phyloP scores from a whole-genome alignment of 2,113 vertebrate genomes.

The Stigmatopora argus region DNA sequence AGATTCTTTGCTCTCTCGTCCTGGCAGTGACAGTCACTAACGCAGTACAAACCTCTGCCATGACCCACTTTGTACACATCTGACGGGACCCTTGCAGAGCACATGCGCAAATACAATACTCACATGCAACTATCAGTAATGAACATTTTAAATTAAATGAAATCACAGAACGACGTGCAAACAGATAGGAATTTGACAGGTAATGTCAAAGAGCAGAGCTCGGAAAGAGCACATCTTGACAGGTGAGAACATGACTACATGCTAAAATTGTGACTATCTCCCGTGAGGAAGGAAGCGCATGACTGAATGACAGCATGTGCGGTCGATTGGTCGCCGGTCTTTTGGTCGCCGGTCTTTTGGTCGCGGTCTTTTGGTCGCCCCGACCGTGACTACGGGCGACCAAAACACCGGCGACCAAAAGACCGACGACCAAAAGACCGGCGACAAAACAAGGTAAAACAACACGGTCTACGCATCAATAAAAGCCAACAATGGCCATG shows the following conservation, averaged over 20 bases:
- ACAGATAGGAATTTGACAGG: conserved; percentile 54
- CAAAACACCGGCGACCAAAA: too few relatives aligned
- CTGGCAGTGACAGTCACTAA: conserved; percentile 64
- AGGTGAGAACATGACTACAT: conserved; percentile 73
- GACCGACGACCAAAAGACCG: too few relatives aligned
- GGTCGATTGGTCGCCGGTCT: too few relatives aligned
- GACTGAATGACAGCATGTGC: conserved; percentile 59
- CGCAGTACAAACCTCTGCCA: conserved; percentile 67
- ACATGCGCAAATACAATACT: conserved; percentile 9
- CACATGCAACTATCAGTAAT: conserved; percentile 29
- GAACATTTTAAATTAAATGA: conserved; percentile 18
- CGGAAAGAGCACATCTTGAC: conserved; percentile 62
- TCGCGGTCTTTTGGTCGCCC: too few relatives aligned
- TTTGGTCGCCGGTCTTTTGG: too few relatives aligned
- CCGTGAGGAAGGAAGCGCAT: conserved; percentile 53
- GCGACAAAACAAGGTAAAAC: too few relatives aligned
- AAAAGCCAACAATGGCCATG: too few relatives aligned
- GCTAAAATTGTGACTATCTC: conserved; percentile 67
- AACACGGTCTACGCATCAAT: too few relatives aligned
- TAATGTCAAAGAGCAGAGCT: conserved; percentile 29
- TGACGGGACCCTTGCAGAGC: conserved; percentile 32
- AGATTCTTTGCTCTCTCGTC: conserved; percentile 54
- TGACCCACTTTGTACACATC: too few relatives aligned
- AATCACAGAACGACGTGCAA: conserved; percentile 9
- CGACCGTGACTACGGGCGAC: too few relatives aligned